phyloP scores from a whole-genome alignment of 2,113 vertebrate species.

The Globicephala melas region DNA sequence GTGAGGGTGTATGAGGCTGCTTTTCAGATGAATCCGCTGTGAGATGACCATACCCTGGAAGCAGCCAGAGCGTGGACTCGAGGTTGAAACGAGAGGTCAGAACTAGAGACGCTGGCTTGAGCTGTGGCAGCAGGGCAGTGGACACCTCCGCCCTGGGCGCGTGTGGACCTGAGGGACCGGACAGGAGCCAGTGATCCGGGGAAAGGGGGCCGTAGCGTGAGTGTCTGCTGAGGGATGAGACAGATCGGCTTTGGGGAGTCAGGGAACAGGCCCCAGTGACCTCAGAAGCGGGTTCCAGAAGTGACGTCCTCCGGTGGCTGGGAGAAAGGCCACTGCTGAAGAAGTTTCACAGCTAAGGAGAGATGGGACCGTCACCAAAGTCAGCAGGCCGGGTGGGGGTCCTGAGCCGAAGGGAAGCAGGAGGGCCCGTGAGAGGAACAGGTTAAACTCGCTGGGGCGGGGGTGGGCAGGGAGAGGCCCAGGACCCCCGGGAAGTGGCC shows the following conservation, averaged over 20 bases:
- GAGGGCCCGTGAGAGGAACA: neutral
- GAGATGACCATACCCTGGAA: neutral
- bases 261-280: too few relatives aligned
- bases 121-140: rapidly evolving
- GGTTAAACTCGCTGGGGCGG: too few relatives aligned
- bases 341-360: neutral
- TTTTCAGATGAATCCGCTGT: rapidly evolving
- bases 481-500: neutral
- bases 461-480: too few relatives aligned
- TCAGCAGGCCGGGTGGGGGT: too few relatives aligned
- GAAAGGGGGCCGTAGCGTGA: too few relatives aligned
- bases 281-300: neutral
- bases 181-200: too few relatives aligned
- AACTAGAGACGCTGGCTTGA: neutral
- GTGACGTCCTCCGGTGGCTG: rapidly evolving
- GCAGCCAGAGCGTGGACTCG: neutral
- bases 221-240: neutral
- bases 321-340: neutral
- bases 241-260: too few relatives aligned
- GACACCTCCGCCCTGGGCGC: neutral
- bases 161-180: neutral
- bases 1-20: rapidly evolving
- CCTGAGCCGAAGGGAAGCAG: neutral
- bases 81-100: neutral
- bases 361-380: neutral